Conservation (phyloP, 2,797 vertebrate genomes). For the Natrix natrix region DNA sequence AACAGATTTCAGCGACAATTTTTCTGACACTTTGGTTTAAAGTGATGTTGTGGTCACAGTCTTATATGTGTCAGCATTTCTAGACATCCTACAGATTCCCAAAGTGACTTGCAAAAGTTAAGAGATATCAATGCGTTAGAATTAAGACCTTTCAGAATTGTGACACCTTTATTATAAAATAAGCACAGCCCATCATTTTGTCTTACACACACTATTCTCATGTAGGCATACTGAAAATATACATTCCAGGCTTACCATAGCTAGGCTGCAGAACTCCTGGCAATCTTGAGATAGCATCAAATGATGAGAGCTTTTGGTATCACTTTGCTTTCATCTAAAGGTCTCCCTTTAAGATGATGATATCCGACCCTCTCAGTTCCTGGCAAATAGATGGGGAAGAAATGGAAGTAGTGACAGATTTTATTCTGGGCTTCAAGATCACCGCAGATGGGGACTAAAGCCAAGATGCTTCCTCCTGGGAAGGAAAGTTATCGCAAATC, state of each 20-base stretch:
- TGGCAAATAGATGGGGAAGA: no score
- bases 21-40: not conserved
- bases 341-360: not conserved
- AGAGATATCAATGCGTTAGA: not conserved
- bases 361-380: no score
- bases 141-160: not conserved
- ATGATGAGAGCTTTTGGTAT: not conserved
- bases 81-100: not conserved
- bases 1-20: not conserved
- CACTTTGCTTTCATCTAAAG: not conserved
- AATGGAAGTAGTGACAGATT: no score
- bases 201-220: not conserved
- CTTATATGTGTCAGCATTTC: not conserved
- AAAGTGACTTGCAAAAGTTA: not conserved
- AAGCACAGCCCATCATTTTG: not conserved
- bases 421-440: no score
- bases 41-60: not conserved
- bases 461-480: no score
- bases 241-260: not conserved
- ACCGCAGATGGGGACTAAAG: no score
- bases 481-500: no score
- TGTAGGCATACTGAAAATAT: not conserved
- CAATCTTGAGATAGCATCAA: not conserved
- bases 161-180: not conserved
- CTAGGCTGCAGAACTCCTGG: not conserved